Evolutionary conservation across 2,797 vertebrate genomes (phyloP).

Genomic region (Bucorvus abyssinicus): DNA sequence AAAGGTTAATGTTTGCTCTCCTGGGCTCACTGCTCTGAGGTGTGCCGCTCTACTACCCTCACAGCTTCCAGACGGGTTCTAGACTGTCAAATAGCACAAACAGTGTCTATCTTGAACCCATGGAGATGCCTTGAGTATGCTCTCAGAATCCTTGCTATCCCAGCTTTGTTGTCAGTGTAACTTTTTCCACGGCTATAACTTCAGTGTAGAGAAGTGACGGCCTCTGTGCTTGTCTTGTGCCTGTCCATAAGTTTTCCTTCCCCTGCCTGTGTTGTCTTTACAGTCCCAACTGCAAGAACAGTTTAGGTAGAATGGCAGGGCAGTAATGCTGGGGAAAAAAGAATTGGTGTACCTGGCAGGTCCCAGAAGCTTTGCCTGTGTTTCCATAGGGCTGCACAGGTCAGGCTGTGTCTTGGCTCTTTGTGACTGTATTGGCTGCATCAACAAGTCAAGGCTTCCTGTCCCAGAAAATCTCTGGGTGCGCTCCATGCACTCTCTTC

Average conservation of each 20-base stretch:
- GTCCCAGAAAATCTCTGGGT: not conserved
- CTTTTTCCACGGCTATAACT: not conserved
- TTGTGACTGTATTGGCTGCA: not conserved
- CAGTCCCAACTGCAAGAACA: not conserved
- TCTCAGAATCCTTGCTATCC: not conserved
- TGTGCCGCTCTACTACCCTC: accelerated
- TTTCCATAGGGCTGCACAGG: not conserved
- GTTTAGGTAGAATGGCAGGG: not conserved
- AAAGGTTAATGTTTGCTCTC: not conserved
- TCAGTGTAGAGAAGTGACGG: not conserved
- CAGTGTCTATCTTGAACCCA: not conserved
- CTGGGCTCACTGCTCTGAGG: not conserved
- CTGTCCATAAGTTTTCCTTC: not conserved
- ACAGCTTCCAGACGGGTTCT: not conserved
- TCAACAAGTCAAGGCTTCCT: not conserved
- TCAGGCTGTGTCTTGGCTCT: not conserved
- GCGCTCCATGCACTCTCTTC: too few species aligned
- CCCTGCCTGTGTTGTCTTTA: not conserved
- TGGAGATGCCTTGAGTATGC: not conserved
- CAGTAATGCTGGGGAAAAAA: not conserved
- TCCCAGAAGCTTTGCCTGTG: not conserved
- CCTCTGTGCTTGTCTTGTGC: accelerated
- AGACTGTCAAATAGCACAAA: not conserved
- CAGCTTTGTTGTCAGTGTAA: not conserved
- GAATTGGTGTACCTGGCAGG: not conserved